Base-by-base conservation (phyloP, 2,113 vertebrate species). In the Mastomys natalensis region DNA sequence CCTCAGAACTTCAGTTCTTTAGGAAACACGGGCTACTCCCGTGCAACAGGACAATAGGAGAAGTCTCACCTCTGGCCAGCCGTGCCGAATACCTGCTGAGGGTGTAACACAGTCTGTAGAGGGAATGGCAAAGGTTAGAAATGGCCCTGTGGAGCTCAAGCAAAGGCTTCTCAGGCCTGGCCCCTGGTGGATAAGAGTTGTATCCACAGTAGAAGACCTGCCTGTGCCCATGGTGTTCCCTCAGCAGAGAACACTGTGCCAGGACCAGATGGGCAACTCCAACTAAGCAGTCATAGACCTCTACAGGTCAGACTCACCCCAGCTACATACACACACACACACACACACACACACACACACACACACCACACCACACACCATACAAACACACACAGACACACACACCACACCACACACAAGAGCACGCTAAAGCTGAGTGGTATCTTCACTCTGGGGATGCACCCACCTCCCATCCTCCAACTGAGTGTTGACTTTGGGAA, bases 71-170 rank as follows among this genome's bases (percentile, higher is more conserved):
- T 24, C 60, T 40, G 26, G 48, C 26, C 22, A 3, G 29, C n/a
- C 26, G 1, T 0, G 3, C 19, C 58, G 13, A 0, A 0, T 1
- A 1, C 53, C 13, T 16, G 6, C 17, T 4, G 2, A 22, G 13
- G n/a, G 2, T 31, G n/a, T 55, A 37, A 11, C 64, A 58, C 9
- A 31, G 64, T 73, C 40, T 40, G 24, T 10, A 51, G n/a, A 81
- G 37, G 37, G 1, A 72, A n/a, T 26, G 7, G 5, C 12, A 51
- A 87, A 5, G 86, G 22, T 13, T 72, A 15, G 37, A 55, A 53
- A 58, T 13, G 16, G 51, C 70, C 53, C 87, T 43, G 66, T 43
- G 26, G 37, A 10, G 51, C 40, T 73, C 66, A 73, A 34, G 31
- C 45, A 5, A 45, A 66, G 62, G 43, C 6, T 72, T 72, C 66